These are phyloP conservation scores for Pholis gunnellus DNA, from an alignment of 2,113 vertebrate genomes.

Conservation along the genomic window DNA sequence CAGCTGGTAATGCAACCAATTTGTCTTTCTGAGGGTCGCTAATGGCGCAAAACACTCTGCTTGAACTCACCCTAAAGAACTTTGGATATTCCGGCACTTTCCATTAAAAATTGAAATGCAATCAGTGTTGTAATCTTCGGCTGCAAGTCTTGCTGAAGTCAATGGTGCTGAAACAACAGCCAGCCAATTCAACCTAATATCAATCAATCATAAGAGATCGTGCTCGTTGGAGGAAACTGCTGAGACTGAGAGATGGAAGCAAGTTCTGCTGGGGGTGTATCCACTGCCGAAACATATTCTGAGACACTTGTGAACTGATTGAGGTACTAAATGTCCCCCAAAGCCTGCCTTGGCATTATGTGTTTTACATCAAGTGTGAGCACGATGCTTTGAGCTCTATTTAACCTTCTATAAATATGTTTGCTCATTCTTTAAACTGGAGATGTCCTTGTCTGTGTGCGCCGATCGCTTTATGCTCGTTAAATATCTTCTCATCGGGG, in stretches of 20 bases:
- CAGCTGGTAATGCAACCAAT: slow-evolving; percentile 81
- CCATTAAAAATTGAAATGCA: slow-evolving; percentile 82
- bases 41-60: slow-evolving; percentile 80
- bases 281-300: not conserved
- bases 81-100: slow-evolving; percentile 70
- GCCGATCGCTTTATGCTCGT: slow-evolving; percentile 26
- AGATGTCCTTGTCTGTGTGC: slow-evolving; percentile 41
- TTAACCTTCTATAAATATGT: slow-evolving; percentile 42
- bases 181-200: slow-evolving; percentile 75
- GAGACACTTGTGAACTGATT: slow-evolving; percentile 24
- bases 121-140: slow-evolving; percentile 75
- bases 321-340: slow-evolving; percentile 8
- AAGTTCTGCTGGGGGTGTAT: slow-evolving; percentile 12
- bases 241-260: slow-evolving; percentile 50
- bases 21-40: slow-evolving; percentile 82
- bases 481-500: slow-evolving; percentile 53
- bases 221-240: slow-evolving; percentile 61
- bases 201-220: slow-evolving; percentile 71
- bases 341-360: slow-evolving; percentile 7
- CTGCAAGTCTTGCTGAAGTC: slow-evolving; percentile 66
- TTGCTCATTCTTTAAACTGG: slow-evolving; percentile 29
- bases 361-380: slow-evolving; percentile 13
- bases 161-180: slow-evolving; percentile 77
- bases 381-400: slow-evolving; percentile 27
- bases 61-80: slow-evolving; percentile 71